These are phyloP conservation scores for Pungitius pungitius DNA, from an alignment of 2,113 vertebrate species.

Conservation along the genomic window DNA sequence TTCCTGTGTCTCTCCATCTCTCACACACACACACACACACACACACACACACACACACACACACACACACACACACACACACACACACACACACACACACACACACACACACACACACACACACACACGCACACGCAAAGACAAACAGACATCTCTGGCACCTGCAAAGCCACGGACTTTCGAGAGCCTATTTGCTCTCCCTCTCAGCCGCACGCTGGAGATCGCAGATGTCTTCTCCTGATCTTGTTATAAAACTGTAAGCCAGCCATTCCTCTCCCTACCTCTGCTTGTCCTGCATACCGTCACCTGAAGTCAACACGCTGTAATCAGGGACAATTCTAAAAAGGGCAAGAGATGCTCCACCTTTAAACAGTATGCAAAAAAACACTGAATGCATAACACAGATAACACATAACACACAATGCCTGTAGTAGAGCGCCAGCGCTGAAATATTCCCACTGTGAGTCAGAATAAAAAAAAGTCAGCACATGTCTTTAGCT, in stretches of 20 bases:
- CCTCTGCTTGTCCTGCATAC: slow-evolving; percentile 35
- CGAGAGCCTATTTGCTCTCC: slow-evolving; percentile 47
- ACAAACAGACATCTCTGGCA: slow-evolving; percentile 33
- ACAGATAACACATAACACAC: slow-evolving; percentile 11
- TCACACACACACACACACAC: neutral
- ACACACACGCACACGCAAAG: neutral
- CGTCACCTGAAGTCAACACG: slow-evolving; percentile 19
- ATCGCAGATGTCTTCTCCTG: slow-evolving; percentile 62
- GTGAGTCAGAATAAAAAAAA: slow-evolving; percentile 44
- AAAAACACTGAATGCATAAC: neutral
- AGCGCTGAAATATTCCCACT: slow-evolving; percentile 18
- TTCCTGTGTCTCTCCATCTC: neutral
- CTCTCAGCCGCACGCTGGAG: slow-evolving; percentile 51
- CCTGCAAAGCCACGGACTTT: slow-evolving; percentile 46
- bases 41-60: neutral
- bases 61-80: neutral
- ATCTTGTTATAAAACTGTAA: slow-evolving; percentile 26
- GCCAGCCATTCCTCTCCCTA: slow-evolving; percentile 33
- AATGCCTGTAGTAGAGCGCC: slow-evolving; percentile 16
- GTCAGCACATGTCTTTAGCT: slow-evolving; percentile 40
- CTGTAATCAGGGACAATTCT: slow-evolving; percentile 17
- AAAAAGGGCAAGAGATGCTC: neutral
- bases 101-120: neutral
- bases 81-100: neutral
- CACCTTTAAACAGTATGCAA: slow-evolving; percentile 2